Base-by-base conservation (phyloP, 2,797 vertebrate genomes). In the Typhlichthys eigenmanni region DNA sequence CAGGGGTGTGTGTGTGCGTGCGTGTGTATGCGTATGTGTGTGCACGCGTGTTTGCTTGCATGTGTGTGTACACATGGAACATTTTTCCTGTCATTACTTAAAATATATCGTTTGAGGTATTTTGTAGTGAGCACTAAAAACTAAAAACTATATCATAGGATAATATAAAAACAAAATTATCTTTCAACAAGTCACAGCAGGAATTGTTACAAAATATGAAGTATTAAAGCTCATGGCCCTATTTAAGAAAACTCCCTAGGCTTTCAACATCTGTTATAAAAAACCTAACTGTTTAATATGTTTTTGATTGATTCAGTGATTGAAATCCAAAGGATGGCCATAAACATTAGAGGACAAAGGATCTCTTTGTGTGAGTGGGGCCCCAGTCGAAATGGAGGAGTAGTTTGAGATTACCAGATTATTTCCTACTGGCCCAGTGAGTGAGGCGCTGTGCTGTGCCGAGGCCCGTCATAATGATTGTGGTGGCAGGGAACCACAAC, bases 401-500 rank as follows among this genome's bases (percentile, higher is more conserved):
- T 76, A 83, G 82, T 86, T 90, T 88, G 87, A 90, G 91, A 93
- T 91, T 89, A 91, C 89, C 84, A 87, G 88, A 91, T 93, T 88
- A 91, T 91, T 91, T 90, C 82, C 81, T 80, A 79, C 71, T 64
- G 81, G 76, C 72, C 84, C 82, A 70, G 69, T 58, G 83, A 85
- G 86, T 67, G 66, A 84, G 84, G 77, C 69, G 75, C 70, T 78
- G 74, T 73, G 80, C 84, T 87, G 82, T 62, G 82, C 85, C 69
- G 85, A 82, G 80, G 81, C 86, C 75, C 72, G 83, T 85, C 83
- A 82, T 91, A 90, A 92, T 89, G 88, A 88, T 82, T 91, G 91
- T 69, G 90, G 92, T 88, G 84, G 87, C 79, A 85, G 83, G 73
- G 81, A 91, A 93, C 92, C 92, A 93, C 92, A 93, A 92, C 91